Conservation (phyloP, 2,888 invertebrate genomes). For the Conistra vaccinii region DNA sequence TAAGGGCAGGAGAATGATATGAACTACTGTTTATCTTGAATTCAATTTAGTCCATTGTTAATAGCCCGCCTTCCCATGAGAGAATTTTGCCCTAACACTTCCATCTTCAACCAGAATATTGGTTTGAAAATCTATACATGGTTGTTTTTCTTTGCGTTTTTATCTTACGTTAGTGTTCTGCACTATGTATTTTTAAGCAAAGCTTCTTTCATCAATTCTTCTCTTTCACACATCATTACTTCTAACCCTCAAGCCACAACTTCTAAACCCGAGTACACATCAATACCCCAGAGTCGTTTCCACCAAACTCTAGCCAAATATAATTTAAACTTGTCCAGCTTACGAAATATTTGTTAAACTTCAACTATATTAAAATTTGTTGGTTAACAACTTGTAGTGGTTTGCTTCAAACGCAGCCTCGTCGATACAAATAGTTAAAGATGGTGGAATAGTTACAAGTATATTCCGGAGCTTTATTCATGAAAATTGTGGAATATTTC, state of each 20-base stretch:
- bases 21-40: neutral
- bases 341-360: slow-evolving; percentile 47
- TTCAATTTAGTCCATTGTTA: neutral
- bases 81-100: neutral
- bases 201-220: neutral
- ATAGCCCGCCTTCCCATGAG: neutral
- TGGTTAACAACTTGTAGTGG: slow-evolving; percentile 45
- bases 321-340: slow-evolving; percentile 64
- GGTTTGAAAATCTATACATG: neutral
- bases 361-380: slow-evolving; percentile 46
- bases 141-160: neutral
- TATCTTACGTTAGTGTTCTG: neutral
- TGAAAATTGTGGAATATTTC: slow-evolving; percentile 6
- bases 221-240: slow-evolving; percentile 25
- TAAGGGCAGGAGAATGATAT: too few relatives aligned
- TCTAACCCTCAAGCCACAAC: slow-evolving; percentile 4
- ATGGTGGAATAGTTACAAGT: slow-evolving; percentile 18
- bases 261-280: slow-evolving; percentile 23
- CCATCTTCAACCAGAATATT: neutral
- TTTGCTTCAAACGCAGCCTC: slow-evolving; percentile 6
- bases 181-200: neutral
- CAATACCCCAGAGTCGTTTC: slow-evolving; percentile 28
- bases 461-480: slow-evolving; percentile 15
- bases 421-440: slow-evolving; percentile 27
- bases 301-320: slow-evolving; percentile 55